Percentiles rank a stretch among this genome's conserved stretches.
Evolutionary conservation across 2,888 invertebrate genomes (phyloP).

Genomic region (Steinernema carpocapsae): DNA sequence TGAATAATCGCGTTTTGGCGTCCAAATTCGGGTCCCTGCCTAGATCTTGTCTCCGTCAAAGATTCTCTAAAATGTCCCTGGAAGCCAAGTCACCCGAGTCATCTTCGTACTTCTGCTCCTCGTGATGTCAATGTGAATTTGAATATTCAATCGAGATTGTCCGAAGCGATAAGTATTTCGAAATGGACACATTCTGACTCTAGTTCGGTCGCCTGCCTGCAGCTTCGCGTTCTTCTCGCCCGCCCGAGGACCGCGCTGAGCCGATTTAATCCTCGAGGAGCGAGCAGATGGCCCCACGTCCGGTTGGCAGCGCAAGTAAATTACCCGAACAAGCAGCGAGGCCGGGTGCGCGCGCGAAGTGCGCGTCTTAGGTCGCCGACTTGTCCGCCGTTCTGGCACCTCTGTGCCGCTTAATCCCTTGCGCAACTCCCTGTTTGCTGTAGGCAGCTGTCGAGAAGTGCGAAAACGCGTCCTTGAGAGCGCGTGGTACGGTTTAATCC

Average conservation of each 20-base stretch:
- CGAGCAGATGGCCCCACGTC: slow-evolving; percentile 33
- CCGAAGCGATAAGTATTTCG: slow-evolving; percentile 31
- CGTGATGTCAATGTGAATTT: background rate
- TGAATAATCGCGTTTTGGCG: background rate
- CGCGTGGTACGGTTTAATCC: slow-evolving; percentile 8
- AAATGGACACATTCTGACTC: slow-evolving; percentile 8
- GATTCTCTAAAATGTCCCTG: too few species aligned
- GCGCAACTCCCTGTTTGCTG: slow-evolving; percentile 20
- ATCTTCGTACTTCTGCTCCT: too few species aligned
- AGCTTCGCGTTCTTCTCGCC: background rate
- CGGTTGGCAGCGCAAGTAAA: slow-evolving; percentile 34
- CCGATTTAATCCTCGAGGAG: slow-evolving; percentile 33
- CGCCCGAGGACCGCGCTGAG: slow-evolving; percentile 11
- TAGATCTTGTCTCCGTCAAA: background rate
- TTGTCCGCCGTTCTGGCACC: slow-evolving; percentile 7
- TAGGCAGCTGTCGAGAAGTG: background rate
- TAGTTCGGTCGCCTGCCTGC: background rate
- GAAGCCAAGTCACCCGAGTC: too few species aligned
- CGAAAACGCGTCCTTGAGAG: background rate
- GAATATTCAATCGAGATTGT: slow-evolving; percentile 28
- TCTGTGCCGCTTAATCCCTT: background rate
- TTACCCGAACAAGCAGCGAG: slow-evolving; percentile 13
- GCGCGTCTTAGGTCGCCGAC: slow-evolving; percentile 26
- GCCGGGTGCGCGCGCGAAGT: slow-evolving; percentile 11
- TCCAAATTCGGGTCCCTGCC: background rate